Evolutionary conservation across 2,113 vertebrate species (phyloP), one percentile per base, ranked within the genome.

Genomic region (Thalassoma bifasciatum): DNA sequence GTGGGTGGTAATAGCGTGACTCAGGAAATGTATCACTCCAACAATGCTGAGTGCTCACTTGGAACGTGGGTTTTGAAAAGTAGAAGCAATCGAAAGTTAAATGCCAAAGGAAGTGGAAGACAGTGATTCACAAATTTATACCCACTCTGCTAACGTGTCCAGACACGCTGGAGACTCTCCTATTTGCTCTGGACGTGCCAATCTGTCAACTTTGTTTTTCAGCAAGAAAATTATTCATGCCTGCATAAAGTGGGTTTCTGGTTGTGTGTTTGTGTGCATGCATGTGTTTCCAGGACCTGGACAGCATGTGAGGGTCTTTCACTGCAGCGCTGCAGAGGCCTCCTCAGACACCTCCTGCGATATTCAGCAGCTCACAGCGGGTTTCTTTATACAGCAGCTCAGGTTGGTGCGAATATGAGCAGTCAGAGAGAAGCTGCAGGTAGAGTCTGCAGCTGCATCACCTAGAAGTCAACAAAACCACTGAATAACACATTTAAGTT

Each of bases 311-410:
- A 78, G 61, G 75, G 54, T 65, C 80, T 72, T 77, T 88, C 61
- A 88, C 73, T 50, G 38, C 9, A 37, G 0, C 71, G 65, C 68
- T 58, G 68, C 61, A 50, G n/a, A 1, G 34, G 23, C 37, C 61
- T 68, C 63, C 71, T 56, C 46, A 38, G 36, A 85, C 86, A 89
- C 85, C 87, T 86, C 58, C 37, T 23, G 76, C 37, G 77, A 64
- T 50, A 80, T 85, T 87, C 85, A 89, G 5, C 11, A 23, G 24
- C 66, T 77, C 71, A 59, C 70, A 89, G 79, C 70, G 38, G 59
- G 69, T 24, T 63, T 77, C 58, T 88, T 66, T 69, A 83, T 71
- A 17, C 0, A 17, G 72, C 36, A 47, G 56, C 22, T 34, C 51
- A 2, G 40, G 24, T 52, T 82, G 47, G 23, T 49, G 49, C 47